These are phyloP conservation scores for Acipenser oxyrinchus DNA, from an alignment of 2,797 vertebrate genomes.

Conservation along the genomic window DNA sequence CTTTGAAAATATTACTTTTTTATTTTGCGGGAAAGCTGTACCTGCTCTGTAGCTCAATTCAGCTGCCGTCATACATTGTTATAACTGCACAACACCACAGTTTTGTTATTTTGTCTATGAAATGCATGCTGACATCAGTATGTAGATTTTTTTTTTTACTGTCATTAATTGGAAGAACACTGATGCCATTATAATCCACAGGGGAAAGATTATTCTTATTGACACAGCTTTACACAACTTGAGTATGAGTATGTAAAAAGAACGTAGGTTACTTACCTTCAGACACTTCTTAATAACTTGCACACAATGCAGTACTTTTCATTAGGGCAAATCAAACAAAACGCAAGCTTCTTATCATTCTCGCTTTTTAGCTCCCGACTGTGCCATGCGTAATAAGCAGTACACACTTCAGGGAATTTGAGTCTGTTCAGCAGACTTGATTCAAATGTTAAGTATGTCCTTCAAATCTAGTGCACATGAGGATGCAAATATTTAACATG, in stretches of 20 bases:
- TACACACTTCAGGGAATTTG: background rate
- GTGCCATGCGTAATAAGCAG: background rate
- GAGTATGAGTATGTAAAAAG: background rate
- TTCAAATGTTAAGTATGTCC: background rate
- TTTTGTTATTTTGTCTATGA: no score
- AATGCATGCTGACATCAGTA: no score
- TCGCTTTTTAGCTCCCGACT: background rate
- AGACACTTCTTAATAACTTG: background rate
- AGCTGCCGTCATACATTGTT: no score
- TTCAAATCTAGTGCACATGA: background rate
- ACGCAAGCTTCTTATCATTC: background rate
- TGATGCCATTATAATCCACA: background rate
- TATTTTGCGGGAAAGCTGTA: no score
- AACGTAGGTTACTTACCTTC: background rate
- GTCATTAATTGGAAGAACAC: background rate
- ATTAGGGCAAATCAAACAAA: background rate
- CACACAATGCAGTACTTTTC: background rate
- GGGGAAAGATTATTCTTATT: background rate
- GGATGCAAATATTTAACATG: background rate
- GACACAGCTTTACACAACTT: background rate
- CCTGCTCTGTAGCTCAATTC: no score
- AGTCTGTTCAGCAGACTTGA: background rate
- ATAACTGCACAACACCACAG: no score
- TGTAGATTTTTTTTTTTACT: no score
- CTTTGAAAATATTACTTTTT: no score